These are phyloP conservation scores for Heteractis magnifica DNA, from an alignment of 92 coral and sea anemone species.

Conservation along the genomic window DNA sequence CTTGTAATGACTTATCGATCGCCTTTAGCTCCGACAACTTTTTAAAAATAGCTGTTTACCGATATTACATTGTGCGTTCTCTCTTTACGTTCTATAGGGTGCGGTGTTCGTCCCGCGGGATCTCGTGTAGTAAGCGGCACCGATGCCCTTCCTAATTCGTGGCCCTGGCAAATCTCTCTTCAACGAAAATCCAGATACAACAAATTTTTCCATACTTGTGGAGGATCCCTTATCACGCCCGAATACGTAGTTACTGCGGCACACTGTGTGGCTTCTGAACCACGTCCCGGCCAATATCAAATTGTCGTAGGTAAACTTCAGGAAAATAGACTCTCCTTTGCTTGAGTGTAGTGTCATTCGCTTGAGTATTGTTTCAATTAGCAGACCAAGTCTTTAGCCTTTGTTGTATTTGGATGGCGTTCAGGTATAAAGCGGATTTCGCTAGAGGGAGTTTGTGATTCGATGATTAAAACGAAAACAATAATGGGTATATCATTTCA, in stretches of 20 bases:
- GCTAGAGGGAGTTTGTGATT: too few relatives aligned
- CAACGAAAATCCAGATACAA: constrained; percentile 28
- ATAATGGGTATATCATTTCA: too few relatives aligned
- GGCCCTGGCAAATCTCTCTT: constrained; percentile 73
- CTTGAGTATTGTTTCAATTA: too few relatives aligned
- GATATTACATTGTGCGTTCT: not conserved
- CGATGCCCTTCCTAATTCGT: constrained; percentile 54
- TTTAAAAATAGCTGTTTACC: not conserved
- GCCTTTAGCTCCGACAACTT: not conserved
- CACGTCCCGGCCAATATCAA: constrained; percentile 37
- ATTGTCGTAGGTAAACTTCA: constrained; percentile 50
- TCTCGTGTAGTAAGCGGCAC: constrained; percentile 63
- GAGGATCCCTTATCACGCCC: constrained; percentile 66
- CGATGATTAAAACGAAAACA: too few relatives aligned
- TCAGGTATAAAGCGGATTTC: too few relatives aligned
- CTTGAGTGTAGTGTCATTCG: too few relatives aligned
- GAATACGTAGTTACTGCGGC: constrained; percentile 65
- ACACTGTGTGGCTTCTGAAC: constrained; percentile 44
- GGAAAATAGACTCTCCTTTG: too few relatives aligned
- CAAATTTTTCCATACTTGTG: constrained; percentile 57
- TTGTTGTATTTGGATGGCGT: too few relatives aligned
- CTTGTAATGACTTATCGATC: not conserved
- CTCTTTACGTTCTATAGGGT: not conserved
- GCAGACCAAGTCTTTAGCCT: too few relatives aligned
- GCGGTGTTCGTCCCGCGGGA: constrained; percentile 56